These are phyloP conservation scores for Cryptus armator DNA, from an alignment of 2,888 invertebrate genomes.

Conservation along the genomic window DNA sequence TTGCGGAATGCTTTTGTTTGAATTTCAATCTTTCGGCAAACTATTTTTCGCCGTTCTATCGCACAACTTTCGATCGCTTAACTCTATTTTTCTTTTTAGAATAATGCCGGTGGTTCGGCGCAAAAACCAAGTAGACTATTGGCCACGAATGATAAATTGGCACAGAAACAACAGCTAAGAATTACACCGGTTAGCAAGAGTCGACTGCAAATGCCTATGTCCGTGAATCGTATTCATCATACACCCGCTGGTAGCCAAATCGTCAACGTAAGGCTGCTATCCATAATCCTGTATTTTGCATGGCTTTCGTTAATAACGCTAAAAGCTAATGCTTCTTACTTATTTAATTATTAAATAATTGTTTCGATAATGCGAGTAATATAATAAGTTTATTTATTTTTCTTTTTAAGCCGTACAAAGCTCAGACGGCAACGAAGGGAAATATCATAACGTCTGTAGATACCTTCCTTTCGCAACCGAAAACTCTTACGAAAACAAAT, in stretches of 20 bases:
- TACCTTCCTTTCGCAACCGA: constrained; percentile 77
- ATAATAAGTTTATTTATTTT: not conserved
- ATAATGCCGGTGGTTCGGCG: constrained; percentile 70
- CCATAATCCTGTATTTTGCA: constrained; percentile 25
- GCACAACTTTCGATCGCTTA: constrained; percentile 20
- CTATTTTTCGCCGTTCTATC: constrained; percentile 22
- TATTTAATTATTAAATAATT: not conserved
- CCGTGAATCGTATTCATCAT: constrained; percentile 76
- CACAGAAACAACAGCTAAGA: constrained; percentile 72
- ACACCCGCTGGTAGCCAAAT: constrained; percentile 77
- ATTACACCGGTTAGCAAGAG: constrained; percentile 79
- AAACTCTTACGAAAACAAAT: constrained; percentile 78
- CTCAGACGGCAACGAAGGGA: constrained; percentile 80
- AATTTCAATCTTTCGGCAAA: not conserved
- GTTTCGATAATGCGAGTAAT: not conserved
- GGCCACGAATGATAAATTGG: constrained; percentile 70
- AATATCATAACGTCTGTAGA: constrained; percentile 80
- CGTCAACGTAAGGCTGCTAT: constrained; percentile 55
- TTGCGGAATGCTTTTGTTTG: not conserved
- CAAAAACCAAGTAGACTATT: constrained; percentile 71
- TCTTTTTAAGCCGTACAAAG: constrained; percentile 77
- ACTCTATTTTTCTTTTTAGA: constrained; percentile 72
- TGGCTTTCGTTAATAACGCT: constrained; percentile 10
- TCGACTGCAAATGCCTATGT: constrained; percentile 76
- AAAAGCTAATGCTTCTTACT: not conserved